These are phyloP conservation scores for Megalops atlanticus DNA, from an alignment of 2,113 vertebrate genomes.

Conservation along the genomic window DNA sequence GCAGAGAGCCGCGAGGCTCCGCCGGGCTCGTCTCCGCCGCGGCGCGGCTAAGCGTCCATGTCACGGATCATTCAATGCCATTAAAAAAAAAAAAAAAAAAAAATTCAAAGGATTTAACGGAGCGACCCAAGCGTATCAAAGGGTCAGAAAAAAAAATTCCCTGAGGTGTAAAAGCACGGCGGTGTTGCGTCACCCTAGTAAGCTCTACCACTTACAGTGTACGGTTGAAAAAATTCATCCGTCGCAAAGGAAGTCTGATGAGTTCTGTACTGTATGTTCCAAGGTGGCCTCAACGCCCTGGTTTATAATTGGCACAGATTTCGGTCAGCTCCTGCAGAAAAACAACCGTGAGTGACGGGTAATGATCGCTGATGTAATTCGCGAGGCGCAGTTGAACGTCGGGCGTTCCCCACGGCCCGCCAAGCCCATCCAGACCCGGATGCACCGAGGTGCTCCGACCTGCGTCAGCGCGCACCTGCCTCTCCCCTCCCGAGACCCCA, in stretches of 20 bases:
- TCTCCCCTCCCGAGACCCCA: conserved; percentile 22
- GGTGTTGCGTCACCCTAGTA: not conserved
- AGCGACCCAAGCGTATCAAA: not conserved
- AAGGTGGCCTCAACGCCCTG: not conserved
- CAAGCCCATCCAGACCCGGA: conserved; percentile 47
- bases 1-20: not conserved
- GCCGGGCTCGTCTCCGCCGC: no score
- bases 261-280: not conserved
- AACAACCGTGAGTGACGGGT: no score
- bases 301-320: not conserved
- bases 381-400: conserved; percentile 63
- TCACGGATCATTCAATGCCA: not conserved
- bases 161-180: not conserved
- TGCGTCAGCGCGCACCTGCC: conserved; percentile 70
- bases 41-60: not conserved
- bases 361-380: conserved; percentile 64
- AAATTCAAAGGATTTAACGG: not conserved
- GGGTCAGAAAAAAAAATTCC: not conserved
- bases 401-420: conserved; percentile 52
- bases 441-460: conserved; percentile 73
- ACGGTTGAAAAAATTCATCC: not conserved
- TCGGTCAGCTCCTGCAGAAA: conserved; percentile 64
- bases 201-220: no score
- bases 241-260: not conserved
- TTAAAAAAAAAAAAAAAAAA: not conserved